phyloP scores from a whole-genome alignment of 2,888 invertebrate genomes.

The Hirtodrosophila trivittata region DNA sequence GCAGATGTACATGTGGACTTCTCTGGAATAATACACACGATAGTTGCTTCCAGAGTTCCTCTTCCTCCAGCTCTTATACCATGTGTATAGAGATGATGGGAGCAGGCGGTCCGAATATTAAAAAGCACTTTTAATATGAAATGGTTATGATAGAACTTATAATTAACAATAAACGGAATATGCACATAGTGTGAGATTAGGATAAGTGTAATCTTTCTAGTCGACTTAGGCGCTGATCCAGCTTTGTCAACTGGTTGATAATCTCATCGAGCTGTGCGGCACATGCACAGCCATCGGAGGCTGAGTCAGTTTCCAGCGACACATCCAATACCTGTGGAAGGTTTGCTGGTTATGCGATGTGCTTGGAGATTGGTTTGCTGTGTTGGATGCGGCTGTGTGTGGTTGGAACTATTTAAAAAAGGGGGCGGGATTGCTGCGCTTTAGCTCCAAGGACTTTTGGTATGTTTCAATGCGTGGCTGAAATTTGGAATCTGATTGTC shows the following conservation, averaged over 20 bases:
- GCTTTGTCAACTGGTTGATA: conserved; percentile 23
- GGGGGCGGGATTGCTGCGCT: conserved; percentile 11
- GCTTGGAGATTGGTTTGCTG: conserved; percentile 16
- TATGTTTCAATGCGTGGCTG: not conserved
- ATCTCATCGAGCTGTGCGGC: conserved; percentile 56
- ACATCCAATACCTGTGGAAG: conserved; percentile 69
- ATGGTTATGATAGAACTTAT: no score
- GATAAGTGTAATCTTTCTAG: conserved; percentile 51
- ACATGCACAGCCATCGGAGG: conserved; percentile 49
- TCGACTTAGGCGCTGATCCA: conserved; percentile 57
- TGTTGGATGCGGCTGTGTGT: conserved; percentile 28
- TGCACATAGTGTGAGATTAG: no score
- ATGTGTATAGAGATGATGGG: no score
- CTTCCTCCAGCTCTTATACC: no score
- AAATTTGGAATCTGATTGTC: conserved; percentile 7
- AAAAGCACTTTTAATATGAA: no score
- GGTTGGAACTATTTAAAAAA: conserved; percentile 36
- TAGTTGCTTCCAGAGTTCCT: no score
- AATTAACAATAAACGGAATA: no score
- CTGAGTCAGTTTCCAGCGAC: conserved; percentile 50
- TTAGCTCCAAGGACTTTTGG: conserved; percentile 15
- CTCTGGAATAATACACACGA: no score
- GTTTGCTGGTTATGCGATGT: conserved; percentile 52
- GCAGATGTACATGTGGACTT: no score
- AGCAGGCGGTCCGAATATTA: no score